Evolutionary conservation across 1,140 invertebrate genomes (phyloP).

Genomic region (Doryteuthis pealeii): DNA sequence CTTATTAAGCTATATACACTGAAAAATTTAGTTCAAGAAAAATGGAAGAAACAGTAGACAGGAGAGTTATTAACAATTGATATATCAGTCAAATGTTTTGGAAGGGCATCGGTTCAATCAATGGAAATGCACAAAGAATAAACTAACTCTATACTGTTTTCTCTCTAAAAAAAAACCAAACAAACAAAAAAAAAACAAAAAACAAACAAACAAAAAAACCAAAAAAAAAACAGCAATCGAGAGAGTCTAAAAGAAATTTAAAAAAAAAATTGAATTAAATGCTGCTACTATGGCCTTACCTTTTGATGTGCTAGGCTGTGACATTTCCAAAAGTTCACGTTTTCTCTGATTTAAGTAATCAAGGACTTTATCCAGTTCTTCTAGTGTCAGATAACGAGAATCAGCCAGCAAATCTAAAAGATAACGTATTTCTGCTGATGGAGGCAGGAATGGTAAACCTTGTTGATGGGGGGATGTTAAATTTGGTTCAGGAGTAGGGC

Average conservation of each 20-base stretch:
- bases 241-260: background rate
- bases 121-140: too few relatives aligned
- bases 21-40: too few relatives aligned
- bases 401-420: slow-evolving; percentile 78
- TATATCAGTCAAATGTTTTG: too few relatives aligned
- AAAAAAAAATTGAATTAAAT: background rate
- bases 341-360: slow-evolving; percentile 77
- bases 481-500: slow-evolving; percentile 1
- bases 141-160: too few relatives aligned
- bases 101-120: too few relatives aligned
- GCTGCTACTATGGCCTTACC: background rate
- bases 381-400: slow-evolving; percentile 74
- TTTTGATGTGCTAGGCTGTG: background rate
- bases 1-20: too few relatives aligned
- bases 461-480: slow-evolving; percentile 6
- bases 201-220: background rate
- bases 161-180: too few relatives aligned
- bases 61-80: too few relatives aligned
- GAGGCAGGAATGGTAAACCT: slow-evolving; percentile 28
- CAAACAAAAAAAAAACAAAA: too few relatives aligned
- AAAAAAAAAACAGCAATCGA: too few relatives aligned
- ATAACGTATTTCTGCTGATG: slow-evolving; percentile 63
- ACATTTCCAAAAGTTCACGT: slow-evolving; percentile 59
- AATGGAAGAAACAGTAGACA: too few relatives aligned
- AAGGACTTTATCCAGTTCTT: slow-evolving; percentile 80